Percentiles rank a stretch among this genome's conserved stretches.
Conservation (phyloP, 1,140 invertebrate species). For the Zaprionus kolodkinae region DNA sequence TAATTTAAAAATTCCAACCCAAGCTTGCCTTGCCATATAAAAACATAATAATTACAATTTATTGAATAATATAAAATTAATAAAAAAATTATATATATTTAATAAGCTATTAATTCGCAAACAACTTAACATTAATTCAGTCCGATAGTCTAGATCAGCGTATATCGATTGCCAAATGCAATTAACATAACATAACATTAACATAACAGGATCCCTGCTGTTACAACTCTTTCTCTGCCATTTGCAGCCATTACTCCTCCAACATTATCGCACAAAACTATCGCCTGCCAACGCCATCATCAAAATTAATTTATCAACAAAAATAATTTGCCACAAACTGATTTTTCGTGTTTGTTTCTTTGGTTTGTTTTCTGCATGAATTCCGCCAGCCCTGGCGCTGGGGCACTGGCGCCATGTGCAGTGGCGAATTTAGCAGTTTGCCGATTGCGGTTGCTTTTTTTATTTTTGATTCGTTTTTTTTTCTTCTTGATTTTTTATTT, state of each 20-base stretch:
- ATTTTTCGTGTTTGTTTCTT: conserved; percentile 2
- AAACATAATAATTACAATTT: no score
- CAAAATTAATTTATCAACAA: neutral
- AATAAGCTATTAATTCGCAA: no score
- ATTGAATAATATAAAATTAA: no score
- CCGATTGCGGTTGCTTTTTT: neutral
- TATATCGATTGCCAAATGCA: neutral
- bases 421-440: conserved; percentile 22
- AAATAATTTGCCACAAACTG: neutral
- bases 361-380: neutral
- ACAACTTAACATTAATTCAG: no score
- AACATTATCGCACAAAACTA: neutral
- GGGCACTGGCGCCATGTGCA: neutral
- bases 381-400: conserved; percentile 34
- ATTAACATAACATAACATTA: neutral
- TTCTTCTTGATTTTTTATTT: conserved; percentile 36
- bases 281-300: neutral
- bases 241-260: neutral
- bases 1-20: no score
- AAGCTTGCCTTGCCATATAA: no score
- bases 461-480: conserved; percentile 49
- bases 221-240: neutral
- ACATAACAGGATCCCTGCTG: neutral
- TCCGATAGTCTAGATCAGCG: no score
- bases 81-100: no score